Base-by-base conservation (phyloP, 2,888 invertebrate genomes). In the Diaprepes abbreviatus region DNA sequence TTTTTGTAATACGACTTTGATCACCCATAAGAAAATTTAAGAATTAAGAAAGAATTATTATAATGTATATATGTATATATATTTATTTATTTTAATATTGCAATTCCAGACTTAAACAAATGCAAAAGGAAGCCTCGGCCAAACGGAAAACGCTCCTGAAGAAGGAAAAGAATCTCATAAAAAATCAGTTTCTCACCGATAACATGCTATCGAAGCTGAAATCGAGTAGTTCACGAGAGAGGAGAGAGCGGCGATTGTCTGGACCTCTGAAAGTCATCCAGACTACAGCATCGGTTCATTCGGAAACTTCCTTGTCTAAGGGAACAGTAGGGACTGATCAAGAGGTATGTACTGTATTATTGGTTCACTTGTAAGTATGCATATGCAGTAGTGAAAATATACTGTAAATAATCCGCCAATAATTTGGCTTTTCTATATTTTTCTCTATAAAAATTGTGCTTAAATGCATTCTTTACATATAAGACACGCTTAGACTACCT, bases 161-260 rank as follows among this genome's bases (percentile, higher is more conserved):
- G 75, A 85, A 87, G 72, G 87, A 88, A 74, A 82, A 85, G 40
- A 86, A 87, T 72, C 82, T 87, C 81, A 86, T 88, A 35, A 87
- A 87, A 80, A 84, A 85, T 38, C 86, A 87, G 76, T 82, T 88
- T 78, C 79, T 81, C 5, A 86, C 86, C 6, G 85, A 85, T 71
- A 85, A 85, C 67, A 85, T 86, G 77, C 77, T 86, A 36, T 83
- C 85, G 1, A 87, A 86, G 77, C 79, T 87, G 36, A 87, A 86
- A 75, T 80, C 85, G 63, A 84, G 83, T 40, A 83, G 84, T 0
- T 84, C 85, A 17, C 75, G 73, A 12, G 77, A 79, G 38, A 68
- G 75, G 35, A 40, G n/a, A 14, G 55, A 66, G 14, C 79, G 85
- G 5, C 79, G 84, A 65, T 77, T 82, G 36, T 84, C 85, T 1